Conservation (phyloP, 2,797 vertebrate genomes). For the Siniperca scherzeri region DNA sequence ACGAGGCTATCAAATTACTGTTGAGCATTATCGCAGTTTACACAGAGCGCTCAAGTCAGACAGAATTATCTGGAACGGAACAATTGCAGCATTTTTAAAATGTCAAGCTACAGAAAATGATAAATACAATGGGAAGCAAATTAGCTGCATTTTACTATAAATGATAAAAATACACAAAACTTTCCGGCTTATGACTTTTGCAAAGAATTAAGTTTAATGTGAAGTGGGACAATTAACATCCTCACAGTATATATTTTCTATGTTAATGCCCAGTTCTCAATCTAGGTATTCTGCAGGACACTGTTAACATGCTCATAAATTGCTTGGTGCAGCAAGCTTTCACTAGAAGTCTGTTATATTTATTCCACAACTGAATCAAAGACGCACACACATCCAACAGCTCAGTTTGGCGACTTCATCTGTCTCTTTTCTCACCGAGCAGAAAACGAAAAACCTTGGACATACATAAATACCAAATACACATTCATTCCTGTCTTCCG, state of each 20-base stretch:
- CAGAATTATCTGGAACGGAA: slow-evolving; percentile 44
- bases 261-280: neutral
- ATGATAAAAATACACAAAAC: slow-evolving; percentile 42
- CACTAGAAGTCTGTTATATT: neutral
- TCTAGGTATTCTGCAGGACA: neutral
- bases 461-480: neutral
- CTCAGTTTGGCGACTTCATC: neutral
- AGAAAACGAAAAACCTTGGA: neutral
- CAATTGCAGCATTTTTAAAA: slow-evolving; percentile 35
- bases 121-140: slow-evolving; percentile 37
- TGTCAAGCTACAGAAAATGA: slow-evolving; percentile 32
- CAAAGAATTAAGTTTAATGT: slow-evolving; percentile 14
- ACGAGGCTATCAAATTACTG: slow-evolving; percentile 40
- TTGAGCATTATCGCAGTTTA: slow-evolving; percentile 39
- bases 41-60: slow-evolving; percentile 25
- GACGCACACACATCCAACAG: neutral
- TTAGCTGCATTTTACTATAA: slow-evolving; percentile 19
- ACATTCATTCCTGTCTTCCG: neutral
- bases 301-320: neutral
- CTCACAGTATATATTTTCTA: neutral
- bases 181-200: slow-evolving; percentile 19
- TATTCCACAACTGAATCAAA: neutral
- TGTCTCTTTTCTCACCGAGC: neutral
- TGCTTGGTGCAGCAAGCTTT: neutral
- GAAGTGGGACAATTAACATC: slow-evolving; percentile 1